Base-by-base conservation (phyloP, 2,113 vertebrate genomes). In the Tragelaphus buxtoni region DNA sequence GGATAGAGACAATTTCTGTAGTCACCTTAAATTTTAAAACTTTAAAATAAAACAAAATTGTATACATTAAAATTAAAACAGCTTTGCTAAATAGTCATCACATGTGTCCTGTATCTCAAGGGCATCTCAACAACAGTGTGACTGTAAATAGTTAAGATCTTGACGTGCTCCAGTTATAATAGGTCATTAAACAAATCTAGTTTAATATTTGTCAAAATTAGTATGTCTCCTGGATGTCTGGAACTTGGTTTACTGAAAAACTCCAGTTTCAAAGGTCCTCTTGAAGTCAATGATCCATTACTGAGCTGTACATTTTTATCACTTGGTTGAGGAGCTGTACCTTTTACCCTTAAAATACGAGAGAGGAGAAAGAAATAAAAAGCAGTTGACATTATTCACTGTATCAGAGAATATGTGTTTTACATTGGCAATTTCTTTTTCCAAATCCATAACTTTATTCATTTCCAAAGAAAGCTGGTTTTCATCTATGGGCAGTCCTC, bases 391-490 rank as follows among this genome's bases (percentile, higher is more conserved):
- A 65, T 91, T 98, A 91, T 84, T 97, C 94, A 96, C 84, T 88
- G 56, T 81, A 82, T 65, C n/a, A 58, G 81, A 93, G 96, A 94
- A 81, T 89, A 80, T 77, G 30, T 96, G 72, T 74, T 99, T 99
- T 99, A 99, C 99, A 20, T 99, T 99, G 88, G 99, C 99, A 82
- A 99, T 99, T 93, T 99, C 99, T 92, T 99, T 99, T 98, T 99
- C 99, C 98, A 99, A 96, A 63, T 99, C 98, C 98, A 99, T 99
- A 79, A 99, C 97, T 97, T 89, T 98, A 6, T 82, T 95, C 98
- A 99, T 99, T 96, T 99, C 98, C 77, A 97, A 90, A 84, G 97
- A 98, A 98, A 99, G 98, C 32, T 47, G 47, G 0, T 9, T 98
- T 86, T 99, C 99, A 47, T 98, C 98, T 92, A 99, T 7, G 17